These are phyloP conservation scores for Lampris megalopsis DNA, from an alignment of 2,113 vertebrate species.

Conservation along the genomic window DNA sequence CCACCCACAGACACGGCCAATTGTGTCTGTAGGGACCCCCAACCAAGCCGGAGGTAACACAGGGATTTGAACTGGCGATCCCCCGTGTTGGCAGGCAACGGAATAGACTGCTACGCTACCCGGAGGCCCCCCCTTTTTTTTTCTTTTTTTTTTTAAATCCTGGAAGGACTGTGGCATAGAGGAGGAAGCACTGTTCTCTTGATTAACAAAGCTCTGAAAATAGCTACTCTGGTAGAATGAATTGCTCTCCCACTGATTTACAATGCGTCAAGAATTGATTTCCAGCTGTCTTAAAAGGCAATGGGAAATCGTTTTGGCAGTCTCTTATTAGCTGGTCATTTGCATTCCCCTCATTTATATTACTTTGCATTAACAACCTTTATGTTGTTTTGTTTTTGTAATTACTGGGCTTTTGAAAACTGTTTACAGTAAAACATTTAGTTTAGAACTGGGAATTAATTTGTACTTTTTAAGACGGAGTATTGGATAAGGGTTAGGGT, in stretches of 20 bases:
- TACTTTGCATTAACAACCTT: neutral
- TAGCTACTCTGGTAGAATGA: constrained; percentile 21
- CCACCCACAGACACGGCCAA: too few species aligned
- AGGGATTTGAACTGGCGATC: too few species aligned
- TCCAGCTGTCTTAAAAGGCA: constrained; percentile 12
- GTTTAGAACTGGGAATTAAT: neutral
- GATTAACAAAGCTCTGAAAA: constrained; percentile 23
- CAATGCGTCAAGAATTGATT: neutral
- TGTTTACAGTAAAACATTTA: too few species aligned
- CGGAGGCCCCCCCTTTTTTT: too few species aligned
- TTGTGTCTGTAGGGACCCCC: too few species aligned
- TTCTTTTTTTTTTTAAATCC: constrained; percentile 21
- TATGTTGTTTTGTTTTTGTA: neutral
- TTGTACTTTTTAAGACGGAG: neutral
- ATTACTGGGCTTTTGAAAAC: neutral
- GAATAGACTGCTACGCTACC: too few species aligned
- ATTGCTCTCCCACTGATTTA: neutral
- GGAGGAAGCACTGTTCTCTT: constrained; percentile 30
- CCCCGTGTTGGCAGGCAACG: too few species aligned
- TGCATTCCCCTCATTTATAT: neutral
- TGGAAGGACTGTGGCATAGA: constrained; percentile 24
- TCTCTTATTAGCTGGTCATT: neutral
- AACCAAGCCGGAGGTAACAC: too few species aligned
- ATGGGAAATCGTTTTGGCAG: neutral
- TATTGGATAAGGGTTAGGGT: constrained; percentile 17